Conservation (phyloP, 1,140 invertebrate genomes). For the Drosophila parvula region DNA sequence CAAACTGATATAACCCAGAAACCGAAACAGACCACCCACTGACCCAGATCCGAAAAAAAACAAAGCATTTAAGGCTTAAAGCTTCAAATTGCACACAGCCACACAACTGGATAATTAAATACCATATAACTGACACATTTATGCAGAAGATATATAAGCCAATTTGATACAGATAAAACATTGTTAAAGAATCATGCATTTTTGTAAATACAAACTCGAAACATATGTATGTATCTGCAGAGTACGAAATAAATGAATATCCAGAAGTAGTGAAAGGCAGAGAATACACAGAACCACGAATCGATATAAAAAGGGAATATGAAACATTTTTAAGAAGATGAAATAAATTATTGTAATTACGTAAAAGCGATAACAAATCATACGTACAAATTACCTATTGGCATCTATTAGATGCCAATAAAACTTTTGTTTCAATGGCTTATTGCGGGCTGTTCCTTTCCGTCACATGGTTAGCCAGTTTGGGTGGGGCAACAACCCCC, state of each 20-base stretch:
- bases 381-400: constrained; percentile 48
- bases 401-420: constrained; percentile 62
- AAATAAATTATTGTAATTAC: constrained; percentile 80
- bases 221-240: constrained; percentile 28
- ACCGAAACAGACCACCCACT: constrained; percentile 39
- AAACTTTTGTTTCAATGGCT: constrained; percentile 65
- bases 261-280: constrained; percentile 67
- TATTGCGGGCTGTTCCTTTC: not conserved
- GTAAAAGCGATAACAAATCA: constrained; percentile 39
- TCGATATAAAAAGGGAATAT: constrained; percentile 28
- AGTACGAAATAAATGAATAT: constrained; percentile 30
- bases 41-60: constrained; percentile 40
- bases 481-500: constrained; percentile 24
- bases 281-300: constrained; percentile 35
- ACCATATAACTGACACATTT: constrained; percentile 38
- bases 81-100: constrained; percentile 25
- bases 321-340: constrained; percentile 53
- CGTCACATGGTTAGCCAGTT: constrained; percentile 4
- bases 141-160: constrained; percentile 22
- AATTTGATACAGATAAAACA: constrained; percentile 57
- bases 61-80: constrained; percentile 38
- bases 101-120: constrained; percentile 44
- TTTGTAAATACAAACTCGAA: constrained; percentile 66
- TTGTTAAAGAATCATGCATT: constrained; percentile 56
- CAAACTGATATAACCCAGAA: constrained; percentile 29